These are phyloP conservation scores for Ligdia adustata DNA, from an alignment of 2,888 invertebrate genomes.

Conservation along the genomic window DNA sequence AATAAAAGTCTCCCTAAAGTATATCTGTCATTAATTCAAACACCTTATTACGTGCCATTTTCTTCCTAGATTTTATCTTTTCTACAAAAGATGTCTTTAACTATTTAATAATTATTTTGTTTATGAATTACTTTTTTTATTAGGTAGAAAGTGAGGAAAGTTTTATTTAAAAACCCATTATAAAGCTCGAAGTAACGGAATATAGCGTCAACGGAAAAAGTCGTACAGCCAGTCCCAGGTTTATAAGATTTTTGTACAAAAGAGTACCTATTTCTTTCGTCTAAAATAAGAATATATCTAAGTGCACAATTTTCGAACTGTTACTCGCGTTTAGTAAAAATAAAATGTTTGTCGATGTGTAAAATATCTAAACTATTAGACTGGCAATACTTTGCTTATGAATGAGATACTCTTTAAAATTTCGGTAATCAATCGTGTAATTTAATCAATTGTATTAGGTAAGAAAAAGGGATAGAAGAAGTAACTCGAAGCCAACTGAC, in stretches of 20 bases:
- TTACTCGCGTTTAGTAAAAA: slow-evolving; percentile 35
- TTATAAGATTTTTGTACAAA: slow-evolving; percentile 47
- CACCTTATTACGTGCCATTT: too few relatives aligned
- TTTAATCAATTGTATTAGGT: slow-evolving; percentile 23
- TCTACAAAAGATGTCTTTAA: too few relatives aligned
- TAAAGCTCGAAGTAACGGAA: slow-evolving; percentile 2
- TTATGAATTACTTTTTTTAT: too few relatives aligned
- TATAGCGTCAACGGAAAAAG: slow-evolving; percentile 9
- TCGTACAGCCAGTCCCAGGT: slow-evolving; percentile 48
- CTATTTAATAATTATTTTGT: too few relatives aligned
- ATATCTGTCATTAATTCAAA: too few relatives aligned
- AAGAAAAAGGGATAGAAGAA: slow-evolving; percentile 42
- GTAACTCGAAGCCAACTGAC: slow-evolving; percentile 46
- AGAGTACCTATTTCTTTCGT: slow-evolving; percentile 66
- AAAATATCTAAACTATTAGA: slow-evolving; percentile 24
- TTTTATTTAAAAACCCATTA: slow-evolving; percentile 8
- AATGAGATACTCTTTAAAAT: slow-evolving; percentile 60
- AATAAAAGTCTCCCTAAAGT: too few relatives aligned
- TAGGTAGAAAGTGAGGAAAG: too few relatives aligned
- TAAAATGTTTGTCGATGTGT: slow-evolving; percentile 32
- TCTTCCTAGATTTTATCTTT: too few relatives aligned
- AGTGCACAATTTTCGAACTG: slow-evolving; percentile 14
- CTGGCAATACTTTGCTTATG: slow-evolving; percentile 38
- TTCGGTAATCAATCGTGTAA: slow-evolving; percentile 22
- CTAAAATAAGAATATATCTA: not conserved